Percentiles rank a stretch among this genome's conserved stretches.
These are phyloP conservation scores for Eristalinus aeneus DNA, from an alignment of 2,888 invertebrate genomes.

Conservation along the genomic window DNA sequence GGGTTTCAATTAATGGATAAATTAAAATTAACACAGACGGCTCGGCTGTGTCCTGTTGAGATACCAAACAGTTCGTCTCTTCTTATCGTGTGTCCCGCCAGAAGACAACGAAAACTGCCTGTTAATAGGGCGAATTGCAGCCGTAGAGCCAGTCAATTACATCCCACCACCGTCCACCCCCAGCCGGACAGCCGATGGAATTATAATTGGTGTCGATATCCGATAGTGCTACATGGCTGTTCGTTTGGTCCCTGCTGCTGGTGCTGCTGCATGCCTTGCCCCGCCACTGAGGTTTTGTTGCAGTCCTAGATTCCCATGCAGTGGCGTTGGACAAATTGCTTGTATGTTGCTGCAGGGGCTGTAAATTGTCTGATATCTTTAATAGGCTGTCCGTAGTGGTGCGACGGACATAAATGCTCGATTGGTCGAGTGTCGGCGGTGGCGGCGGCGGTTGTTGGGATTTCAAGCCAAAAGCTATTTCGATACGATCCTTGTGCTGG, in stretches of 20 bases:
- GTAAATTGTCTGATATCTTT: constrained; percentile 71
- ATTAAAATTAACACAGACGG: constrained; percentile 70
- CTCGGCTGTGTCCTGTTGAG: constrained; percentile 19
- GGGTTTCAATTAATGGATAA: constrained; percentile 70
- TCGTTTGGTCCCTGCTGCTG: constrained; percentile 36
- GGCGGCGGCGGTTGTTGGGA: constrained; percentile 33
- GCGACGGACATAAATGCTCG: constrained; percentile 61
- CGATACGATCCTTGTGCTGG: constrained; percentile 32
- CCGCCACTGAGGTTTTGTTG: constrained; percentile 25
- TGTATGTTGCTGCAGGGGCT: constrained; percentile 69
- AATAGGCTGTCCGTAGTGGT: constrained; percentile 68
- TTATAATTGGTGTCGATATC: constrained; percentile 70
- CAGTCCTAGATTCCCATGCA: constrained; percentile 50
- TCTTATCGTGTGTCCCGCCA: constrained; percentile 13
- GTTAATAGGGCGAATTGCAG: constrained; percentile 37
- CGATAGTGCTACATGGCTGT: constrained; percentile 64
- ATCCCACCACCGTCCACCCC: neutral
- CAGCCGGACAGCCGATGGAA: constrained; percentile 37
- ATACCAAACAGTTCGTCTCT: neutral
- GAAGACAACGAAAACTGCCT: constrained; percentile 54
- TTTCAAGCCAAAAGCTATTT: constrained; percentile 60
- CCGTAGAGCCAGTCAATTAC: constrained; percentile 53
- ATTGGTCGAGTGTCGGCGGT: neutral
- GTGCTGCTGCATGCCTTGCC: neutral
- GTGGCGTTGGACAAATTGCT: constrained; percentile 66